Base-by-base conservation (phyloP, 2,888 invertebrate genomes). In the Tromatobia lineatoria region DNA sequence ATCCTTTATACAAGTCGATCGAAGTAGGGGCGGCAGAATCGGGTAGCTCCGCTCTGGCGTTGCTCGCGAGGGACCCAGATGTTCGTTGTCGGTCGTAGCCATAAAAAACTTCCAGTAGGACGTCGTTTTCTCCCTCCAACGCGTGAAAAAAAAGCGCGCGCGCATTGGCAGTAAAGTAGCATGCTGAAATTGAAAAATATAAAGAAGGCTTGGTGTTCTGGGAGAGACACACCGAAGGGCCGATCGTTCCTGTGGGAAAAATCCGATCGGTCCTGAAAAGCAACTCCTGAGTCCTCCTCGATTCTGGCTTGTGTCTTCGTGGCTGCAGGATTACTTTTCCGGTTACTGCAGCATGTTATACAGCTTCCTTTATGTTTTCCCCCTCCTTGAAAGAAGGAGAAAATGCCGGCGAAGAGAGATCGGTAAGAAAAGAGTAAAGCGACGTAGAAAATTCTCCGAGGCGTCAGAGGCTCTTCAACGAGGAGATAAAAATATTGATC, bases 131-230 rank as follows among this genome's bases (percentile, higher is more conserved):
- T 66, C 25, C 66, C 67, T 77, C 70, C 67, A 50, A 73, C 85
- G 42, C 64, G 38, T 11, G 64, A 64, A 64, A 59, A 59, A 10
- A n/a, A 15, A 1, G 6, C 61, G 13, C 61, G n/a, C 34, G 64
- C 64, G 10, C 61, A 34, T 18, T 64, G 83, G 83, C 87, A 87
- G 88, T 90, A 89, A 88, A 89, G 81, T 75, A 88, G 86, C 61
- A 86, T 66, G 75, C 73, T 84, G 88, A 90, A 90, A 90, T 90
- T 90, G 89, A 89, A 89, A 90, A 89, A 89, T 89, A 88, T 85
- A 88, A 87, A 88, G 70, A 77, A 81, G 80, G 78, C 64, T 50
- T 79, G 45, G 57, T 74, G 64, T 80, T 66, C 61, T 15, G 52
- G 61, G 20, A 59, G 25, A 25, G 38, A 70, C 69, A 59, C 47